A percentile compares a stretch with the other conserved stretches of the same genome.
phyloP scores from a whole-genome alignment of 2,113 vertebrate species.

The Mastomys natalensis region DNA sequence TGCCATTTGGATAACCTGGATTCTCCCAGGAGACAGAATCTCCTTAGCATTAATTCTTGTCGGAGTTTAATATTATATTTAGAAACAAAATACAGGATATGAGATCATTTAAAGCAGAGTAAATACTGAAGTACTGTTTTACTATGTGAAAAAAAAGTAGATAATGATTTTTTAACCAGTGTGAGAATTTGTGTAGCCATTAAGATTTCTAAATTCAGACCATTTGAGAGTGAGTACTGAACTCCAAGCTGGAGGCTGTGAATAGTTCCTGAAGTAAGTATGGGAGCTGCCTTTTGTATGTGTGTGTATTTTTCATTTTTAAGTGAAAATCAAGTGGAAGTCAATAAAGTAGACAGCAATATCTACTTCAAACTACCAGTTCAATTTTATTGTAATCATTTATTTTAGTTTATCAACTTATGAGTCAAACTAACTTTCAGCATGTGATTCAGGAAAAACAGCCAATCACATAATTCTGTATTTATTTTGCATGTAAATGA shows the following conservation, averaged over 20 bases:
- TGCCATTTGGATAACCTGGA: background rate
- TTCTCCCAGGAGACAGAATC: background rate
- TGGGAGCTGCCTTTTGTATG: background rate
- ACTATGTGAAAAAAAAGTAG: background rate
- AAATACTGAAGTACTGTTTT: background rate
- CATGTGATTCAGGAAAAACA: background rate
- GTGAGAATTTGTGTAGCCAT: background rate
- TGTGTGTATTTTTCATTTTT: background rate
- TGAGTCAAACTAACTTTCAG: constrained; percentile 5
- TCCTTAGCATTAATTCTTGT: background rate
- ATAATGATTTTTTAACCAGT: background rate
- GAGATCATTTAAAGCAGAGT: background rate
- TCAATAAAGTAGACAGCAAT: background rate
- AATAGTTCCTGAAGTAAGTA: background rate
- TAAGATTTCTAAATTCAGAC: background rate
- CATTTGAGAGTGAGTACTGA: background rate
- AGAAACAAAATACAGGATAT: constrained; percentile 10
- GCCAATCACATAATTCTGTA: background rate
- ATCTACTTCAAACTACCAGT: background rate
- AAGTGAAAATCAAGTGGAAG: background rate
- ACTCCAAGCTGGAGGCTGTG: background rate
- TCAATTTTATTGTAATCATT: background rate
- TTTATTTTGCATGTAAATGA: background rate
- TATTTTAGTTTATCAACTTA: constrained; percentile 7
- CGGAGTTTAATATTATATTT: background rate